Base-by-base conservation (phyloP, 2,888 invertebrate species). In the Hirtodrosophila cameraria region DNA sequence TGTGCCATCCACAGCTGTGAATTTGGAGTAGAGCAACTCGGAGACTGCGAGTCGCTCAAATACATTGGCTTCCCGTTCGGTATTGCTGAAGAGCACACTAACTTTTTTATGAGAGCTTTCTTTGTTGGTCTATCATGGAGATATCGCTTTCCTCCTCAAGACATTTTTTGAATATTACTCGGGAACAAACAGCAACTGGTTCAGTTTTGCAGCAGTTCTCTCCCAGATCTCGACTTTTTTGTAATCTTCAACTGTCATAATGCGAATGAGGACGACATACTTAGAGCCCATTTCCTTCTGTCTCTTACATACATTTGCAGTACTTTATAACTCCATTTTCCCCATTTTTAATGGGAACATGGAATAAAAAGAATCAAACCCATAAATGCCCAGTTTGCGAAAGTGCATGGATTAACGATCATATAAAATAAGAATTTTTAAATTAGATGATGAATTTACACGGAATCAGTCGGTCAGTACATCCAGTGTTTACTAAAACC, bases 1-100 rank as follows among this genome's bases (percentile, higher is more conserved):
- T 0, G 68, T 23, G n/a, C 42, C 52, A 55, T 74, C 68, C 4
- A 86, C 86, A 36, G 55, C 74, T 9, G 86, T 58, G 0, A 77
- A 67, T 42, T 87, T 81, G 0, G 83, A 76, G 58, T 86, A 87
- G 7, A 88, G 45, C 0, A 73, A 48, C 15, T 68, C 79, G 1
- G 66, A 38, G 1, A 86, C 49, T 1, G 67, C 61, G 15, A 69
- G 88, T 3, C 58, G 76, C 20, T 78, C 20, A 55, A 54, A 87
- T 1, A 88, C 57, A 48, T 88, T 67, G 1, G 82, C 58, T 18
- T 73, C 67, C 3, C 57, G 31, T 27, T 85, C 87, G 0, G 86
- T 13, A 18, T 53, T 35, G 0, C 78, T 79, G 1, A 77, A 13
- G 2, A 87, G 52, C 0, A 68, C 52, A 0, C 59, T 35, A 9